Evolutionary conservation across 2,797 vertebrate species (phyloP).

Genomic region (Anniella stebbinsi): DNA sequence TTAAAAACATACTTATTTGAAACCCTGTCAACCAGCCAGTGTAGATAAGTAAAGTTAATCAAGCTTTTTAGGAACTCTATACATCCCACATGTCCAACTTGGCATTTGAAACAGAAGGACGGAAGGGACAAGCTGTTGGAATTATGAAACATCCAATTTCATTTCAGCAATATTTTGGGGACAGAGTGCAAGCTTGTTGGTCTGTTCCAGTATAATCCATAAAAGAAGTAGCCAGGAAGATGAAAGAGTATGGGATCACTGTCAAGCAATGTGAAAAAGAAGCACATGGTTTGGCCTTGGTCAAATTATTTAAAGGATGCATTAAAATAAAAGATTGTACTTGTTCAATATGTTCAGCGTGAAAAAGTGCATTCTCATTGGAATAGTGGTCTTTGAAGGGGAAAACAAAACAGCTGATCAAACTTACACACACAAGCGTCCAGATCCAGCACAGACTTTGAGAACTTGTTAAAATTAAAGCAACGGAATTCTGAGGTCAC

Average conservation of each 20-base stretch:
- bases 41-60: neutral
- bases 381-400: neutral
- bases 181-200: neutral
- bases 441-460: neutral
- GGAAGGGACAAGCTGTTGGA: neutral
- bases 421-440: neutral
- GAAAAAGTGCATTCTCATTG: neutral
- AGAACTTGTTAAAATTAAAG: neutral
- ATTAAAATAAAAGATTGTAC: neutral
- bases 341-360: no score
- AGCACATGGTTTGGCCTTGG: neutral
- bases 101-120: conserved; percentile 38
- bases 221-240: neutral
- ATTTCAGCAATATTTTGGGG: neutral
- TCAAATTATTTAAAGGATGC: neutral
- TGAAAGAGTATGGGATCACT: no score
- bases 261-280: neutral
- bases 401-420: neutral
- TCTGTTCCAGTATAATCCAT: neutral
- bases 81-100: conserved; percentile 50
- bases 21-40: neutral
- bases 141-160: neutral
- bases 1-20: neutral
- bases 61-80: conserved; percentile 10
- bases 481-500: neutral